Conservation (phyloP, 2,888 invertebrate species). For the Pocota personata region DNA sequence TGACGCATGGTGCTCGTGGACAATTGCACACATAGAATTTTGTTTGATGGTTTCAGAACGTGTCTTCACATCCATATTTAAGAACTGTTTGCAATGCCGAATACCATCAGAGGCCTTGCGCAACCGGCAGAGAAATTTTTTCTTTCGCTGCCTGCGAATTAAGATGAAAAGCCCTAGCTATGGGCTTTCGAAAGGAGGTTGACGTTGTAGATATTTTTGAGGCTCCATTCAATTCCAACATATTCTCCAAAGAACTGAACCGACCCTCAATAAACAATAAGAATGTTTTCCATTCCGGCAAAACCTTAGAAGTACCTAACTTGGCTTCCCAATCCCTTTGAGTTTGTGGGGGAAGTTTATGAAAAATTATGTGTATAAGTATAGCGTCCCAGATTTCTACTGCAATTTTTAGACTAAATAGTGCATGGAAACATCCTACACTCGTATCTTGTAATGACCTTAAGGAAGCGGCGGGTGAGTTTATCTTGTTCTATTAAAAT, state of each 20-base stretch:
- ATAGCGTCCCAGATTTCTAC: background rate
- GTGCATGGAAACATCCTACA: slow-evolving; percentile 3
- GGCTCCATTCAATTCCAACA: background rate
- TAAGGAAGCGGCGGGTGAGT: background rate
- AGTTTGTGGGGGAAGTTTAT: background rate
- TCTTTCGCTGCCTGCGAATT: too few relatives aligned
- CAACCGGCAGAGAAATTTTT: background rate
- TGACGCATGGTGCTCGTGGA: background rate
- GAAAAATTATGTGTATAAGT: background rate
- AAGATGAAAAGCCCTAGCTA: too few relatives aligned
- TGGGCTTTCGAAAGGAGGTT: background rate
- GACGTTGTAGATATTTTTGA: background rate
- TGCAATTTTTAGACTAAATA: background rate
- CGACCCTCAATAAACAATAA: background rate
- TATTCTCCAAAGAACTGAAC: background rate
- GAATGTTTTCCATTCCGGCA: background rate
- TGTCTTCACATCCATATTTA: background rate
- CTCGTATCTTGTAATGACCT: slow-evolving; percentile 17
- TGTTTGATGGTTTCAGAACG: background rate
- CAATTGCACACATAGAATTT: background rate
- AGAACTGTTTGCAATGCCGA: background rate
- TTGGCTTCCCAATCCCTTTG: slow-evolving; percentile 5
- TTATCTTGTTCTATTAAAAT: slow-evolving; percentile 8
- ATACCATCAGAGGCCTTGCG: background rate
- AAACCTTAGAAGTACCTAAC: background rate